Evolutionary conservation across 2,797 vertebrate species (phyloP).

Genomic region (Adelosebastes latens): DNA sequence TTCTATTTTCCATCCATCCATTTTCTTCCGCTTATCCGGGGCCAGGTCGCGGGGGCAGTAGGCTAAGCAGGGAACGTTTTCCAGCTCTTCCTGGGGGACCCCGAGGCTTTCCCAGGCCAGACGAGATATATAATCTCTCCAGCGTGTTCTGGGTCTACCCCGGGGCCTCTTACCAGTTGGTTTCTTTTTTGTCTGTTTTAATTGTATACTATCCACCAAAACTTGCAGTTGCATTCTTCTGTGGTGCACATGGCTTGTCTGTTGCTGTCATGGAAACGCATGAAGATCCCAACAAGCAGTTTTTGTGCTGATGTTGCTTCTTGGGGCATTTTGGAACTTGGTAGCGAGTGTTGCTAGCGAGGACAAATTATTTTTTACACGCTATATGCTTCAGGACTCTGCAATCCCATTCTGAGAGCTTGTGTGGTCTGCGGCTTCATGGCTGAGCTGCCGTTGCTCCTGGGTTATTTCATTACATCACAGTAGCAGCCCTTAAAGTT

Average conservation of each 20-base stretch:
- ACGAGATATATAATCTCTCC: no score
- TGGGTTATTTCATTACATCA: conserved; percentile 43
- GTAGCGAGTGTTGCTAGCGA: conserved; percentile 23
- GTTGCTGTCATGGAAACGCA: conserved; percentile 7
- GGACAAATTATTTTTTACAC: conserved; percentile 50
- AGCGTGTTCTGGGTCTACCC: no score
- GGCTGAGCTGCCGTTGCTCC: conserved; percentile 45
- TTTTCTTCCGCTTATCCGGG: no score
- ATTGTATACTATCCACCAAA: neutral
- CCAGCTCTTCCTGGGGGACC: no score
- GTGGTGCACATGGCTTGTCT: neutral
- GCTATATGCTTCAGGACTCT: conserved; percentile 21
- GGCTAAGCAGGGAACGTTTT: no score
- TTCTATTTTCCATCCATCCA: no score
- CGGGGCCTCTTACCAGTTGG: no score
- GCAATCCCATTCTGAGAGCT: conserved; percentile 40
- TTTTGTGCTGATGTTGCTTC: conserved; percentile 40
- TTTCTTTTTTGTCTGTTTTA: no score
- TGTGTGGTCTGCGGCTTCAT: conserved; percentile 8
- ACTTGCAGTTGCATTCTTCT: neutral
- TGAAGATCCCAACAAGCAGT: conserved; percentile 11
- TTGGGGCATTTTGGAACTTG: conserved; percentile 43
- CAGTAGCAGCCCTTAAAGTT: conserved; percentile 22
- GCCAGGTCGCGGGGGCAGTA: no score
- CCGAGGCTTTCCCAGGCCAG: no score